phyloP scores from a whole-genome alignment of 2,113 vertebrate species.

The Acanthochromis polyacanthus region DNA sequence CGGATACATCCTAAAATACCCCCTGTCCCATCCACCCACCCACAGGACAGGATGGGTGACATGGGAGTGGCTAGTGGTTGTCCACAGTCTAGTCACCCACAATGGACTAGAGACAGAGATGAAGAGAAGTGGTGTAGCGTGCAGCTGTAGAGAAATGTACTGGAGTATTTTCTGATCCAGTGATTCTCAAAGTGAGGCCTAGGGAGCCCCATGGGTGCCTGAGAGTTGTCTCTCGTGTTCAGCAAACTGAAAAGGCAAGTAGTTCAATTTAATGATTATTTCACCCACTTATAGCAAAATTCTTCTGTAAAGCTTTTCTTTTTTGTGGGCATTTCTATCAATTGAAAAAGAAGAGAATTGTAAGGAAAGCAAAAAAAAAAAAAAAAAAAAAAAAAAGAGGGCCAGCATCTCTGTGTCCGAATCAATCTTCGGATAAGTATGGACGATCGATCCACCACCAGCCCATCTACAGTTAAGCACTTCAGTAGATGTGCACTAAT shows the following conservation, averaged over 20 bases:
- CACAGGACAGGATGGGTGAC: slow-evolving; percentile 56
- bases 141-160: slow-evolving; percentile 60
- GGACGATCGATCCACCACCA: slow-evolving; percentile 75
- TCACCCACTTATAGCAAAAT: slow-evolving; percentile 17
- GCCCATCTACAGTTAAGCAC: slow-evolving; percentile 78
- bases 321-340: not conserved
- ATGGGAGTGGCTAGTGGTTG: slow-evolving; percentile 54
- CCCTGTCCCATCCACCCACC: slow-evolving; percentile 49
- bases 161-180: slow-evolving; percentile 60
- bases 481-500: slow-evolving; percentile 82
- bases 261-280: slow-evolving; percentile 30
- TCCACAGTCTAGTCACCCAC: slow-evolving; percentile 60
- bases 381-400: too few relatives aligned
- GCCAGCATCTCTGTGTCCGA: slow-evolving; percentile 61
- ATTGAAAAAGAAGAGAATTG: slow-evolving; percentile 4
- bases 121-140: slow-evolving; percentile 60
- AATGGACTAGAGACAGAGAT: slow-evolving; percentile 45
- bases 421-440: slow-evolving; percentile 84
- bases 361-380: slow-evolving; percentile 25
- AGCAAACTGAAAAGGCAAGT: slow-evolving; percentile 23
- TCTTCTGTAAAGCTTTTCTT: slow-evolving; percentile 1
- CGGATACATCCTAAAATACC: slow-evolving; percentile 54
- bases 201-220: slow-evolving; percentile 4
- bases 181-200: slow-evolving; percentile 60
- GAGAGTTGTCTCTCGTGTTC: slow-evolving; percentile 7